phyloP scores from a whole-genome alignment of 2,797 vertebrate genomes.

The Molossus molossus region DNA sequence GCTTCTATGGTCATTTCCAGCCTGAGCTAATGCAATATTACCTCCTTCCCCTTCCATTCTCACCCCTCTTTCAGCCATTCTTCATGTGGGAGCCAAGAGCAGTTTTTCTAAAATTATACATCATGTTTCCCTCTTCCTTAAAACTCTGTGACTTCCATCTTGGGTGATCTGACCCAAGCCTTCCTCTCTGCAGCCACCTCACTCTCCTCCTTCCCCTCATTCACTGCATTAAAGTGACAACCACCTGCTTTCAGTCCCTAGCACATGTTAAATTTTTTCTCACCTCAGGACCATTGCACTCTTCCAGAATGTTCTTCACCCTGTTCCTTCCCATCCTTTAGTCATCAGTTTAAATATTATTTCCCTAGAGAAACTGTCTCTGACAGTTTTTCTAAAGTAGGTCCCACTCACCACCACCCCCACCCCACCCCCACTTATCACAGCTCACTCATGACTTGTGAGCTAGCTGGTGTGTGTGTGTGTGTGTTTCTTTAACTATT shows the following conservation, averaged over 20 bases:
- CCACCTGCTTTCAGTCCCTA: not conserved
- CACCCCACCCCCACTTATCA: not conserved
- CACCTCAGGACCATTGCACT: not conserved
- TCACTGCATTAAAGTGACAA: not conserved
- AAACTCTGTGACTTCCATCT: not conserved
- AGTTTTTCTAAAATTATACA: not conserved
- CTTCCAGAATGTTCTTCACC: not conserved
- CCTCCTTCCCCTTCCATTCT: not conserved
- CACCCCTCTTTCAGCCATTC: not conserved
- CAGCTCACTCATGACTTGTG: not conserved
- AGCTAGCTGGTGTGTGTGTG: not conserved
- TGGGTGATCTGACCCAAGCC: not conserved
- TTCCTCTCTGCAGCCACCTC: not conserved
- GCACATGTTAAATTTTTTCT: not conserved
- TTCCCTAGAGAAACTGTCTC: not conserved
- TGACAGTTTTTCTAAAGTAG: not conserved
- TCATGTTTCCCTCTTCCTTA: not conserved
- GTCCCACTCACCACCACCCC: not conserved
- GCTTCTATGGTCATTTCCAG: constrained; percentile 4
- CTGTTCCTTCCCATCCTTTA: not conserved
- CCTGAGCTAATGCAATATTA: not conserved
- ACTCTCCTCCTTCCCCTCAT: not conserved
- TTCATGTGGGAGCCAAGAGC: not conserved
- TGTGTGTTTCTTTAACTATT: not conserved
- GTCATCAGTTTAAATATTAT: not conserved